These are phyloP conservation scores for Iguana delicatissima DNA, from an alignment of 2,797 vertebrate genomes.

Conservation along the genomic window DNA sequence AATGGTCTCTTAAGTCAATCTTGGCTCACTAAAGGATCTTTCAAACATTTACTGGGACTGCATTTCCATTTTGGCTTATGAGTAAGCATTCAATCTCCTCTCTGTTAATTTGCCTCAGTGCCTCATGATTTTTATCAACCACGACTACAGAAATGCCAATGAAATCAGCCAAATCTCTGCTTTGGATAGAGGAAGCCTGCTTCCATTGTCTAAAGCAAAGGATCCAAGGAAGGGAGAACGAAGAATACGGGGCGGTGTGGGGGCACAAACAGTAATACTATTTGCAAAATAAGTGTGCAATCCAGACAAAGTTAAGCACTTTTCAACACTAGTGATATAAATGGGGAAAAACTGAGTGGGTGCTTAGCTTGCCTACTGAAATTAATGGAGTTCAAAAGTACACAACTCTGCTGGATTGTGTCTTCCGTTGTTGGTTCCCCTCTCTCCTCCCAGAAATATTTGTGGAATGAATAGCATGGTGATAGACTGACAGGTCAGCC, in stretches of 20 bases:
- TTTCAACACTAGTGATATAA: neutral
- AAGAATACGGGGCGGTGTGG: neutral
- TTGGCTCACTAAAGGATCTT: neutral
- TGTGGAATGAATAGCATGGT: neutral
- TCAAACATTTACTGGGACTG: constrained; percentile 7
- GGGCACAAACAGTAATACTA: neutral
- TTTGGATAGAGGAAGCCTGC: neutral
- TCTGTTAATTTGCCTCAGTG: neutral
- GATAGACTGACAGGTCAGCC: neutral
- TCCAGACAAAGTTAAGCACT: neutral
- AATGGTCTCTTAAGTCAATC: neutral
- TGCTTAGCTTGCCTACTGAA: constrained; percentile 6
- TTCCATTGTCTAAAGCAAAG: neutral
- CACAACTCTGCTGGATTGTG: neutral
- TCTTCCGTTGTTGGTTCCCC: neutral
- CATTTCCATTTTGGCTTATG: constrained; percentile 21
- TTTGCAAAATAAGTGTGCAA: neutral
- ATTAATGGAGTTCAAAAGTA: neutral
- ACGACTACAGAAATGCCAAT: neutral
- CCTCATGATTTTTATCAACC: constrained; percentile 11
- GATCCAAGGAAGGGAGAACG: neutral
- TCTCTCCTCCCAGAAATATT: neutral
- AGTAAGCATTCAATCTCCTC: constrained; percentile 8
- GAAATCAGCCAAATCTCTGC: constrained; percentile 3
- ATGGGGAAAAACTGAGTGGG: neutral